Percentiles rank a stretch among this genome's conserved stretches.
phyloP scores from a whole-genome alignment of 2,888 invertebrate genomes.

The Tiphia femorata region DNA sequence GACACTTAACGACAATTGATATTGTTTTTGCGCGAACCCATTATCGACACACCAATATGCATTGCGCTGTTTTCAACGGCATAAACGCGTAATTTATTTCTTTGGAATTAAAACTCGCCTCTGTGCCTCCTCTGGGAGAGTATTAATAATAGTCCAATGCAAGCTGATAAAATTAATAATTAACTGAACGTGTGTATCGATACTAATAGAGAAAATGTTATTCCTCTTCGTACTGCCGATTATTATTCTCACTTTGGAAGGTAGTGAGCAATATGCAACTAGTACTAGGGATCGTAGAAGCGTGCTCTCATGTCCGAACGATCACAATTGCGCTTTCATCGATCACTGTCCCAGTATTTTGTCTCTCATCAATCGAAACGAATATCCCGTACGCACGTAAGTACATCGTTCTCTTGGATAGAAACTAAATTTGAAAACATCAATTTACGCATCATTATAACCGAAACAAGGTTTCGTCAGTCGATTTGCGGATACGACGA shows the following conservation, averaged over 20 bases:
- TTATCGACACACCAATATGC: too few species aligned
- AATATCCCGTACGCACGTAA: slow-evolving; percentile 56
- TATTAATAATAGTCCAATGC: too few species aligned
- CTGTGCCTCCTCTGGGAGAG: too few species aligned
- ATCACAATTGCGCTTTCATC: slow-evolving; percentile 45
- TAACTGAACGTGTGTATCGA: too few species aligned
- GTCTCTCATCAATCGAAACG: slow-evolving; percentile 45
- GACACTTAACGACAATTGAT: too few species aligned
- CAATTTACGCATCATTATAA: neutral
- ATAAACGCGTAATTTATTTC: too few species aligned
- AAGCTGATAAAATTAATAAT: too few species aligned
- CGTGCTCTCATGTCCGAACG: slow-evolving; percentile 40
- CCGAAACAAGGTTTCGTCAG: slow-evolving; percentile 50
- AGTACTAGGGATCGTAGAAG: slow-evolving; percentile 1
- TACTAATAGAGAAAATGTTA: too few species aligned
- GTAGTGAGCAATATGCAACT: neutral
- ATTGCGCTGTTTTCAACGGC: too few species aligned
- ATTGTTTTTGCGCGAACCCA: too few species aligned
- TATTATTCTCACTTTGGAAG: neutral
- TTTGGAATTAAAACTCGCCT: too few species aligned
- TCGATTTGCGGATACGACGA: slow-evolving; percentile 55
- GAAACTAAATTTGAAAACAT: neutral
- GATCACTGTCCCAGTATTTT: slow-evolving; percentile 48
- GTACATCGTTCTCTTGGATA: neutral
- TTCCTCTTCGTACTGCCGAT: too few species aligned